Base-by-base conservation (phyloP, 2,888 invertebrate species). In the Tenthredo mesomela region DNA sequence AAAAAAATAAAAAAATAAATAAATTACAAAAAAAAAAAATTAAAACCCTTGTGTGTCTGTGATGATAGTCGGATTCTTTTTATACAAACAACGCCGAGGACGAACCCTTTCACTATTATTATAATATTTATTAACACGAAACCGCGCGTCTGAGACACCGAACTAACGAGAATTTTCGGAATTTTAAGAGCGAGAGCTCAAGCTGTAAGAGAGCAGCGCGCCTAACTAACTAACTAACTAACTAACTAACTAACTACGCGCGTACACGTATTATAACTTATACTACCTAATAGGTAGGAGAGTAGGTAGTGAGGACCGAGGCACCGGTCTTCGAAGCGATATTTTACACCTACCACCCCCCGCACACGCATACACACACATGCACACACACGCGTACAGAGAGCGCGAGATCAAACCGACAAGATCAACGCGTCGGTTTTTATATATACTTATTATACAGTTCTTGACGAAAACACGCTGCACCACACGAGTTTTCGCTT, bases 401-500 rank as follows among this genome's bases (percentile, higher is more conserved):
- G n/a, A n/a, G 61, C 61, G 61, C 25, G 25, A 21, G 25, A 61
- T 61, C 25, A 61, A 25, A 18, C 67, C 67, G 15, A 33, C 67
- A 61, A 54, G 54, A 54, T 54, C 75, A 33, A n/a, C 75, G 70
- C 33, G n/a, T n/a, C 70, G n/a, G n/a, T n/a, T n/a, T n/a, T n/a
- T n/a, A n/a, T n/a, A n/a, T n/a, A n/a, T n/a, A n/a, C n/a, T n/a
- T n/a, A n/a, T n/a, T 18, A 6, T n/a, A 70, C 25, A 61, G 61
- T 61, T 61, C 58, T 61, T 71, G 80, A 33, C 21, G 67, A 43
- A 40, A 37, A 67, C 84, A 87, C 87, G 88, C 80, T 54, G 84
- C 87, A 85, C 86, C 86, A 86, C 86, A 86, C 90, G 89, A 78
- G 89, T 90, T 90, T 90, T 90, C 90, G 88, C 90, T 90, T 90